Evolutionary conservation across 2,113 vertebrate species (phyloP), one percentile per base, ranked within the genome.

Genomic region (Lipophrys pholis): DNA sequence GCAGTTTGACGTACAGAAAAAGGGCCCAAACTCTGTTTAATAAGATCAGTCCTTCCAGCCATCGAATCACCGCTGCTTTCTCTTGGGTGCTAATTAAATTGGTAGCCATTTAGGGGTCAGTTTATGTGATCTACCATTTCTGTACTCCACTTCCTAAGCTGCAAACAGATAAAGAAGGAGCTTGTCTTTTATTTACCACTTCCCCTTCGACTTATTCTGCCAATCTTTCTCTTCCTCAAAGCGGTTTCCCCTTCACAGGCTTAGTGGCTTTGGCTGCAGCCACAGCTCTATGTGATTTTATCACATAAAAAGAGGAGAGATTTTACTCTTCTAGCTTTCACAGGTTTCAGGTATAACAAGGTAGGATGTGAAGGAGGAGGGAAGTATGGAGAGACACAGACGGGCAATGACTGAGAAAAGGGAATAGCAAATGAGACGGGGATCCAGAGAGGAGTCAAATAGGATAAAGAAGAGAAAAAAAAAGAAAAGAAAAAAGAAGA

Each of bases 71-170:
- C 52, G 78, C 60, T 48, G 49, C 73, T 52, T 81, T 75, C 74
- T 83, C 80, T 87, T 64, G 59, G 76, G 41, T 36, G 65, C 79
- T 88, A 90, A 90, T 92, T 81, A 90, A 91, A 85, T 82, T 73
- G 86, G 74, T 80, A 45, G 73, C 75, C 69, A 86, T 89, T 92
- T 87, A 89, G 39, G 72, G 81, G 75, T 68, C 68, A 87, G 74
- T 80, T 82, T 85, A 65, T 75, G 76, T 74, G 63, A 74, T 72
- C 59, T 58, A 41, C 73, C 55, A 57, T 69, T 83, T 80, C 73
- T 78, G 51, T 71, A 17, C 58, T 82, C 55, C 53, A 60, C 49
- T 68, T 82, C 35, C 65, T 50, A 52, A 68, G 60, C 77, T 68
- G 50, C 67, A 81, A 75, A 66, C 53, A 54, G 54, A 69, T 77